Conservation (phyloP, 2,113 vertebrate genomes). For the Nipponia nippon region DNA sequence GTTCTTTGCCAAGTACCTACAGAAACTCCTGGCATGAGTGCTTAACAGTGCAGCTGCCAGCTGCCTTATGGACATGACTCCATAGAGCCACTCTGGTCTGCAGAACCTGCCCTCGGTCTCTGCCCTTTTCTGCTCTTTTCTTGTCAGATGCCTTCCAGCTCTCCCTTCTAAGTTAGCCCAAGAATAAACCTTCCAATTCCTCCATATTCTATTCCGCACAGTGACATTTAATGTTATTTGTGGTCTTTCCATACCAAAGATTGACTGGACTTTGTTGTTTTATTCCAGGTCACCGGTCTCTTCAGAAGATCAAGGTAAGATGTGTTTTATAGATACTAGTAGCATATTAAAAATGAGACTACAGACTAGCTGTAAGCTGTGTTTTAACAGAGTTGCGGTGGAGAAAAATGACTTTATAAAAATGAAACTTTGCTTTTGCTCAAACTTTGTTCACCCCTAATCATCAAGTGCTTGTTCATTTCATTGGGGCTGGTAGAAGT, state of each 20-base stretch:
- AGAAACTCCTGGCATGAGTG: neutral
- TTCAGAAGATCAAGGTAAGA: slow-evolving; percentile 81
- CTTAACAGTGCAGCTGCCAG: neutral
- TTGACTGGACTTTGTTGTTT: slow-evolving; percentile 68
- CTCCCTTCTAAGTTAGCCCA: neutral
- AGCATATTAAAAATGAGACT: neutral
- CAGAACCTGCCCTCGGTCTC: neutral
- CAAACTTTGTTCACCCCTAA: neutral
- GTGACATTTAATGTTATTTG: neutral
- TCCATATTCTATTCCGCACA: neutral
- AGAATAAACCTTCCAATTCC: neutral
- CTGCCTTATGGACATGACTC: neutral
- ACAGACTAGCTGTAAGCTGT: neutral
- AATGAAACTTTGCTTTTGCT: neutral
- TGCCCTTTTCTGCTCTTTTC: neutral
- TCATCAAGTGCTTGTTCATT: neutral
- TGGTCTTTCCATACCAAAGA: neutral
- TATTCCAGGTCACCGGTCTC: slow-evolving; percentile 76
- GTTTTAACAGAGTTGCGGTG: neutral
- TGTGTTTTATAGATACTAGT: neutral
- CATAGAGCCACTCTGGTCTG: neutral
- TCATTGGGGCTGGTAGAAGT: neutral
- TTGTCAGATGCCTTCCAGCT: neutral
- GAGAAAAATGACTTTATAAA: neutral
- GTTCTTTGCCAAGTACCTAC: neutral